Evolutionary conservation across 2,797 vertebrate genomes (phyloP).

Genomic region (Amniataba percoides): DNA sequence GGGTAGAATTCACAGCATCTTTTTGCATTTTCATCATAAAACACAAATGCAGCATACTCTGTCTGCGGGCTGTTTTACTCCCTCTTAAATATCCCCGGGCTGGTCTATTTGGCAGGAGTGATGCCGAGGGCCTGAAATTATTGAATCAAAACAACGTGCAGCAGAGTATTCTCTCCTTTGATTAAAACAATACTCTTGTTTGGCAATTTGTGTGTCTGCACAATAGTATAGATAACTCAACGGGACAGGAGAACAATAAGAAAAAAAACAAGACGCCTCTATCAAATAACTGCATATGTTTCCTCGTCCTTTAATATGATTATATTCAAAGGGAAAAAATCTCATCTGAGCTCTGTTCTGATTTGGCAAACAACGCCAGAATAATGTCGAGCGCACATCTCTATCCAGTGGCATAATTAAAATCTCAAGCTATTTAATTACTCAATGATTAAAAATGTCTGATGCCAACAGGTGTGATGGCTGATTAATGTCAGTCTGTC

Average conservation of each 20-base stretch:
- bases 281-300: not conserved
- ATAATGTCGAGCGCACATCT: slow-evolving; percentile 14
- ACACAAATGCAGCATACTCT: slow-evolving; percentile 47
- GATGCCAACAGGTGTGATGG: slow-evolving; percentile 61
- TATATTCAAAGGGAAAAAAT: slow-evolving; percentile 17
- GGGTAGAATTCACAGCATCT: slow-evolving; percentile 49
- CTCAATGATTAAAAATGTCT: slow-evolving; percentile 45
- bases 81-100: slow-evolving; percentile 49
- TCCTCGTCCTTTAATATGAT: not conserved
- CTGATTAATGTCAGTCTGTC: slow-evolving; percentile 35
- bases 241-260: not conserved
- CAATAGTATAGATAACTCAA: not conserved
- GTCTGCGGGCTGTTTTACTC: slow-evolving; percentile 46
- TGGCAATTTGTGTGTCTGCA: slow-evolving; percentile 10
- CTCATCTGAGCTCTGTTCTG: slow-evolving; percentile 1
- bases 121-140: slow-evolving; percentile 33
- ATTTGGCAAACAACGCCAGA: slow-evolving; percentile 23
- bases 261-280: slow-evolving; percentile 9
- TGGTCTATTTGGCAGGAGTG: slow-evolving; percentile 36
- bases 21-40: slow-evolving; percentile 64
- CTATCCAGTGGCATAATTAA: slow-evolving; percentile 44
- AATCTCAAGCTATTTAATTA: slow-evolving; percentile 51
- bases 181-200: slow-evolving; percentile 39
- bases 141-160: slow-evolving; percentile 46
- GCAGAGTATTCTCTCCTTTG: slow-evolving; percentile 8